These are phyloP conservation scores for Lutraria rhynchaena DNA, from an alignment of 1,140 invertebrate genomes.

Conservation along the genomic window DNA sequence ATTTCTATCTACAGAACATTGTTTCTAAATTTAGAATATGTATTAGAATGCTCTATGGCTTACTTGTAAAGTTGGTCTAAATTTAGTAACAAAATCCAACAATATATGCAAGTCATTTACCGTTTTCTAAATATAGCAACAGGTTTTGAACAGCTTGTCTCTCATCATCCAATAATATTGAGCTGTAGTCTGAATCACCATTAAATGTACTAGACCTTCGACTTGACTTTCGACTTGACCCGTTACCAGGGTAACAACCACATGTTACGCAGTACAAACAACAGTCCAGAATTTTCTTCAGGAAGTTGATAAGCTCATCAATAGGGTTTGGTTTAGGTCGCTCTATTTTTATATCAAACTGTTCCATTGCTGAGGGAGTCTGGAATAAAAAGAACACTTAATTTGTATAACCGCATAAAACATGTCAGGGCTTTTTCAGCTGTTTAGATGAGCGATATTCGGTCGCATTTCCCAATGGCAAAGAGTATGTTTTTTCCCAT, in stretches of 20 bases:
- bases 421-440: no score
- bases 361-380: slow-evolving; percentile 43
- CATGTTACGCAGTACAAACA: slow-evolving; percentile 65
- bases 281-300: slow-evolving; percentile 56
- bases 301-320: slow-evolving; percentile 57
- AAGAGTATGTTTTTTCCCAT: no score
- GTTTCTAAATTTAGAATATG: no score
- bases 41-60: no score
- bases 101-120: no score
- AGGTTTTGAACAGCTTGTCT: slow-evolving; percentile 66
- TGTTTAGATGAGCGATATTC: no score
- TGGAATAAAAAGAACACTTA: slow-evolving; percentile 23
- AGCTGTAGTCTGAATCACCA: slow-evolving; percentile 57
- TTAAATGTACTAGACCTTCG: slow-evolving; percentile 47
- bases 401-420: no score
- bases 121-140: slow-evolving; percentile 67
- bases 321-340: slow-evolving; percentile 55
- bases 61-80: no score
- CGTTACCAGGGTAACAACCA: slow-evolving; percentile 62
- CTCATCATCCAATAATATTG: slow-evolving; percentile 64
- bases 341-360: slow-evolving; percentile 64
- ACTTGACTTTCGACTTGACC: slow-evolving; percentile 13
- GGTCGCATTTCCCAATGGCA: no score
- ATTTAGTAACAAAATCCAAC: no score
- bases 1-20: no score